Conservation (phyloP, 2,113 vertebrate species). For the Pandion haliaetus region DNA sequence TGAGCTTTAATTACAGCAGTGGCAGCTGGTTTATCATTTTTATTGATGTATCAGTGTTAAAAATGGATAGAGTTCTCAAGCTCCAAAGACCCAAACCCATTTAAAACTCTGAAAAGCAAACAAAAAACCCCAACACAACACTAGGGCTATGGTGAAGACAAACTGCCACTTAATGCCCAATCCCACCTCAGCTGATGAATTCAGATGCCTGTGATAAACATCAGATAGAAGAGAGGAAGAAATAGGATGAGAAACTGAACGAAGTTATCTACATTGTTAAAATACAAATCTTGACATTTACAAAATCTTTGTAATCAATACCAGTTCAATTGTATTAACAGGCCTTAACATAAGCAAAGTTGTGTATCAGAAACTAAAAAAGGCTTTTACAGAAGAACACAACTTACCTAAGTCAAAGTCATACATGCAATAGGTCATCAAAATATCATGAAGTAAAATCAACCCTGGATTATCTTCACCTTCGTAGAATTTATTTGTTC, state of each 20-base stretch:
- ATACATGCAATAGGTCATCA: constrained; percentile 99
- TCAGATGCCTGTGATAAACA: neutral
- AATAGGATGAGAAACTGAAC: neutral
- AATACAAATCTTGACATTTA: neutral
- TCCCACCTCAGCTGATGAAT: neutral
- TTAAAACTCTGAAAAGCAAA: neutral
- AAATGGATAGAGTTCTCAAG: neutral
- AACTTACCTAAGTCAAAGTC: constrained; percentile 96
- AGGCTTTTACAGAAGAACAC: neutral
- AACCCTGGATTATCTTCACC: constrained; percentile 92
- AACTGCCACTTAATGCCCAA: neutral
- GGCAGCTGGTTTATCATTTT: neutral
- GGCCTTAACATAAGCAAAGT: neutral
- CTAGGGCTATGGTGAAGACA: neutral
- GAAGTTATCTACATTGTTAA: neutral
- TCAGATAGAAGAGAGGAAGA: neutral
- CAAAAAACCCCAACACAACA: neutral
- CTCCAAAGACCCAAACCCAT: neutral
- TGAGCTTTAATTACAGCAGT: constrained; percentile 21
- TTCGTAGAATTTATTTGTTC: constrained; percentile 95
- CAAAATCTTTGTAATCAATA: neutral
- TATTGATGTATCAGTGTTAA: neutral
- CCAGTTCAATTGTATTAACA: neutral
- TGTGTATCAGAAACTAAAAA: neutral
- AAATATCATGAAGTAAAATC: constrained; percentile 94